phyloP scores from a whole-genome alignment of 2,113 vertebrate species.

The Nothoprocta perdicaria region DNA sequence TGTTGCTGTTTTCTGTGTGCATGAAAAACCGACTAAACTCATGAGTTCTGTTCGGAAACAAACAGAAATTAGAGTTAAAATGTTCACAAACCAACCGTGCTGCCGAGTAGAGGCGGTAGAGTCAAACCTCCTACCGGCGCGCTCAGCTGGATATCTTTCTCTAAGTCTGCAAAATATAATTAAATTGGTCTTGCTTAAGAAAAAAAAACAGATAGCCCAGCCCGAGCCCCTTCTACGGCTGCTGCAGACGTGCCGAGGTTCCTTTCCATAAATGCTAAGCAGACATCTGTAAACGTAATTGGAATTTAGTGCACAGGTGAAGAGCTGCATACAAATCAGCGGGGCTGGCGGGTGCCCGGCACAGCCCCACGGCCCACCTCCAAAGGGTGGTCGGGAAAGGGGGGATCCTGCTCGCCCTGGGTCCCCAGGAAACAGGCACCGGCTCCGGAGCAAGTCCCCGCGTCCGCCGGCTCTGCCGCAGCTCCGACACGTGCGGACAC shows the following conservation, averaged over 20 bases:
- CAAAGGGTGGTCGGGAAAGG: too few relatives aligned
- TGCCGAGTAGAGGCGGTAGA: neutral
- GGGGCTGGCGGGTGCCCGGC: constrained; percentile 27
- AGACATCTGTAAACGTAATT: constrained; percentile 90
- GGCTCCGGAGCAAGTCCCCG: accelerated
- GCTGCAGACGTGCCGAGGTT: constrained; percentile 63
- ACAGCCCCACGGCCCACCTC: too few relatives aligned
- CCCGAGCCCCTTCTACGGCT: constrained; percentile 55
- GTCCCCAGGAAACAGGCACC: accelerated
- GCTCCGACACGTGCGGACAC: too few relatives aligned
- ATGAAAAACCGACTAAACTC: neutral
- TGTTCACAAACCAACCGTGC: neutral
- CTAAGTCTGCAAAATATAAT: constrained; percentile 59
- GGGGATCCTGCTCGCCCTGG: neutral
- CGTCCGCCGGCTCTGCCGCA: accelerated
- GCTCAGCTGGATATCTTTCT: constrained; percentile 29
- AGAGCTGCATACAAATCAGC: constrained; percentile 89
- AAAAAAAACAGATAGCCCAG: neutral
- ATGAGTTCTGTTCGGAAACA: neutral
- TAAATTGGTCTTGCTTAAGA: constrained; percentile 21
- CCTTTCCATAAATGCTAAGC: constrained; percentile 83
- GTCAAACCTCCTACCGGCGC: constrained; percentile 25
- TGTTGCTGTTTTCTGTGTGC: neutral
- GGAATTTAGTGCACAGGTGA: constrained; percentile 91
- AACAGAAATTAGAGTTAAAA: neutral